These are phyloP conservation scores for Oryctolagus cuniculus DNA, from an alignment of 2,113 vertebrate species.

Conservation along the genomic window mOryCun1.1 NC_091437.1:15302501-15303000, in stretches of 20 bases:
- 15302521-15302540: constrained; percentile 17
- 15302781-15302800: neutral
- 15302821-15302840: neutral
- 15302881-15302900: neutral
- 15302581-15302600: neutral
- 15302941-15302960: neutral
- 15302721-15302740: neutral
- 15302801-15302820: neutral
- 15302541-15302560: neutral
- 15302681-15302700: neutral
- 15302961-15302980: accelerated
- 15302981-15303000: neutral
- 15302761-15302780: neutral
- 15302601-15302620: neutral
- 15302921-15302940: neutral
- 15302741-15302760: neutral
- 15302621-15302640: neutral
- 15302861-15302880: neutral
- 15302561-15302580: neutral
- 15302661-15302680: neutral
- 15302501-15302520: neutral
- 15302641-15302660: neutral
- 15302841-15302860: neutral
- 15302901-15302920: neutral
- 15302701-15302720: neutral